phyloP scores from a whole-genome alignment of 2,888 invertebrate species.

The Mystacides longicornis region DNA sequence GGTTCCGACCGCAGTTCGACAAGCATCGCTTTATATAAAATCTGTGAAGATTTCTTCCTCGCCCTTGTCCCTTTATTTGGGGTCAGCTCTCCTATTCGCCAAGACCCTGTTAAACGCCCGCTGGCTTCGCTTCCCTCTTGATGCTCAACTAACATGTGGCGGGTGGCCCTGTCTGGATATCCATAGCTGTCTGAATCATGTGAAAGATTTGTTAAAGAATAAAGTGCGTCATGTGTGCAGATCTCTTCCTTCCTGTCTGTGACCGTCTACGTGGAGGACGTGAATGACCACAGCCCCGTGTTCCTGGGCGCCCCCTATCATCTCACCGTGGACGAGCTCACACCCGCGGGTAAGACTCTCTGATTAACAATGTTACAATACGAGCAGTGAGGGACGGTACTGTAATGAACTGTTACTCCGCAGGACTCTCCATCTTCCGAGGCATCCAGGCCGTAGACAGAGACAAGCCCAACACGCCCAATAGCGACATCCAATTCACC shows the following conservation, averaged over 20 bases:
- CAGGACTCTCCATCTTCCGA: slow-evolving; percentile 73
- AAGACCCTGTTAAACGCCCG: too few relatives aligned
- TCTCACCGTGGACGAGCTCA: slow-evolving; percentile 72
- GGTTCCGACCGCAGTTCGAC: too few relatives aligned
- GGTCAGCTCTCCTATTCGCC: too few relatives aligned
- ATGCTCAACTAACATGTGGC: too few relatives aligned
- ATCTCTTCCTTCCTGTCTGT: slow-evolving; percentile 76
- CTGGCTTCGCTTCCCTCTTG: too few relatives aligned
- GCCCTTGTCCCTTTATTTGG: too few relatives aligned
- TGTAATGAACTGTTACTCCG: background rate
- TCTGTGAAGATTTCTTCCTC: too few relatives aligned
- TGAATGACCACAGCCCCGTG: slow-evolving; percentile 76
- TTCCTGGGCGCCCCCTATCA: slow-evolving; percentile 74
- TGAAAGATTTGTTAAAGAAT: too few relatives aligned
- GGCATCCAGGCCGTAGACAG: slow-evolving; percentile 74
- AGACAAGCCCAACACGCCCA: slow-evolving; percentile 82
- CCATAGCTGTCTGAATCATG: too few relatives aligned
- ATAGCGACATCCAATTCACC: slow-evolving; percentile 78
- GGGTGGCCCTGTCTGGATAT: too few relatives aligned
- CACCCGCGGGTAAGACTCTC: slow-evolving; percentile 55
- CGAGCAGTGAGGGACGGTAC: background rate
- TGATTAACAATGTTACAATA: background rate
- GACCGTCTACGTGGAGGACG: slow-evolving; percentile 82
- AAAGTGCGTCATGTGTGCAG: slow-evolving; percentile 39
- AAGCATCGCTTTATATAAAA: too few relatives aligned